Conservation (phyloP, 2,888 invertebrate genomes). For the Nematopogon swammerdamellus region DNA sequence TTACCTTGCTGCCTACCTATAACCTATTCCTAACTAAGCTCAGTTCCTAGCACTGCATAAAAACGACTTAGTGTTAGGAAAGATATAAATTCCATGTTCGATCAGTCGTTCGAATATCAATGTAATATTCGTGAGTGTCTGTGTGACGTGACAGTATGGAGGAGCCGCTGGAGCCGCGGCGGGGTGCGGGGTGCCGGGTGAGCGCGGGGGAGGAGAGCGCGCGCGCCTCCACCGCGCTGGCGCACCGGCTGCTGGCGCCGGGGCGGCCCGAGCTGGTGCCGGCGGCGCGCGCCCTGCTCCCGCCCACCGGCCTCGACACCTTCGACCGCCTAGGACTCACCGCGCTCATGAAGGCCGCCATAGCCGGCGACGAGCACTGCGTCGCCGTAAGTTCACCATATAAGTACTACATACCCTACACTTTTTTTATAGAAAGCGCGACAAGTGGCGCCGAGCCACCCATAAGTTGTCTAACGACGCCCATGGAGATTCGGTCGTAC, state of each 20-base stretch:
- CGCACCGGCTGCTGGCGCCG: conserved; percentile 77
- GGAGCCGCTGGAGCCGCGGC: conserved; percentile 50
- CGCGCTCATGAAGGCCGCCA: conserved; percentile 78
- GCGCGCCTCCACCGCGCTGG: conserved; percentile 68
- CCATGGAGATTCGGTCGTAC: too few species aligned
- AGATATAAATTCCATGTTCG: too few species aligned
- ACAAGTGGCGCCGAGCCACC: too few species aligned
- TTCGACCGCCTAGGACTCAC: conserved; percentile 77
- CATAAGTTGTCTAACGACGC: too few species aligned
- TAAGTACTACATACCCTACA: background rate
- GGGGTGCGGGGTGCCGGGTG: conserved; percentile 36
- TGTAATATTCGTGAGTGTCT: too few species aligned
- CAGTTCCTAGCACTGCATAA: too few species aligned
- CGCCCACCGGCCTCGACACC: conserved; percentile 67
- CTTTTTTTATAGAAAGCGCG: too few species aligned
- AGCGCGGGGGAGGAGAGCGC: conserved; percentile 56
- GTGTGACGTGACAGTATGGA: conserved; percentile 59
- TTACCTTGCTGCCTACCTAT: too few species aligned
- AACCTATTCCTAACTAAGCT: too few species aligned
- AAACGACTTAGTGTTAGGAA: too few species aligned
- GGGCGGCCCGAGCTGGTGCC: conserved; percentile 76
- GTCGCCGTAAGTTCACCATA: conserved; percentile 47
- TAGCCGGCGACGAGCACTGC: conserved; percentile 75
- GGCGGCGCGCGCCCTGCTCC: conserved; percentile 71
- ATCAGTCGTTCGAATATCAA: too few species aligned